Percentiles rank a stretch among this genome's conserved stretches.
Conservation (phyloP, 2,797 vertebrate species). For the Channallabes apus region DNA sequence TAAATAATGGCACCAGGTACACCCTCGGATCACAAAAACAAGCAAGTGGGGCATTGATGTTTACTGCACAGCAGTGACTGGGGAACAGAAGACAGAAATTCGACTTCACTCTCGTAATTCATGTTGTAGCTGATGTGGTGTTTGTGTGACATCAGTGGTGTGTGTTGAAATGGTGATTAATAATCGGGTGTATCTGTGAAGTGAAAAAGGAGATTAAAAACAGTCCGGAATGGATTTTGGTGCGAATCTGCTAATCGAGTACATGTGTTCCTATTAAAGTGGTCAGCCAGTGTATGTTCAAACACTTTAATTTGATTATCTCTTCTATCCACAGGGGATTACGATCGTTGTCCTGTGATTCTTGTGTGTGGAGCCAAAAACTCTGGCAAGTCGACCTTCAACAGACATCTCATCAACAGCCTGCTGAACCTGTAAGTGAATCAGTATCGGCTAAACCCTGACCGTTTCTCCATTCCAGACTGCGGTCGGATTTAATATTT, state of each 20-base stretch:
- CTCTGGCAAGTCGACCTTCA: slow-evolving; percentile 92
- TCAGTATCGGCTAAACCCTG: not conserved
- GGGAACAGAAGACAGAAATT: too few relatives aligned
- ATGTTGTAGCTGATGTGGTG: not conserved
- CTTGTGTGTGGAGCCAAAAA: slow-evolving; percentile 87
- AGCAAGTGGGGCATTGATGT: too few relatives aligned
- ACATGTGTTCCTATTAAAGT: not conserved
- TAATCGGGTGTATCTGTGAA: not conserved
- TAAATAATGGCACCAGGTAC: too few relatives aligned
- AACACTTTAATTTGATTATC: not conserved
- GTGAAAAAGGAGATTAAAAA: not conserved
- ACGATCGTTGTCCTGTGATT: slow-evolving; percentile 83
- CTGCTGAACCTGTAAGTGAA: slow-evolving; percentile 86
- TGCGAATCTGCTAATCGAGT: not conserved
- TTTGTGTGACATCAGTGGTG: not conserved
- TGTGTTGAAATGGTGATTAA: not conserved
- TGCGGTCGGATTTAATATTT: too few relatives aligned
- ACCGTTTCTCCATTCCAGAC: not conserved
- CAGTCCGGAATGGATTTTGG: not conserved
- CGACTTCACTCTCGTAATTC: too few relatives aligned
- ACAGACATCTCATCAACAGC: slow-evolving; percentile 86
- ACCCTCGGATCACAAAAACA: too few relatives aligned
- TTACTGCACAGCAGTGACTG: too few relatives aligned
- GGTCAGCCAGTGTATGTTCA: not conserved
- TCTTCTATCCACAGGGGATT: slow-evolving; percentile 74